Base-by-base conservation (phyloP, 92 coral and sea anemone genomes). In the Palythoa caribaeorum region DNA sequence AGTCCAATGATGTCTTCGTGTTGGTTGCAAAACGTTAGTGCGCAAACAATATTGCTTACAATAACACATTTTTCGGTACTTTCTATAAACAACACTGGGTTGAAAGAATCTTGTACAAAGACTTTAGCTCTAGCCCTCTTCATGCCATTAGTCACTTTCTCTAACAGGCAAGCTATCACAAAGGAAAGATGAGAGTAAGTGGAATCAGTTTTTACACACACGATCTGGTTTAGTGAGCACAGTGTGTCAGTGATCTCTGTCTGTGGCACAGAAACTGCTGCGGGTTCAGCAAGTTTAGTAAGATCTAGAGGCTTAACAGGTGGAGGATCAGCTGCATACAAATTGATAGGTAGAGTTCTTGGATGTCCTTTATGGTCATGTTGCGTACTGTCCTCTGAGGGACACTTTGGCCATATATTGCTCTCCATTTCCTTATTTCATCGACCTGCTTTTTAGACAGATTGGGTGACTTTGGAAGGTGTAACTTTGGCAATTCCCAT, bases 101-200 rank as follows among this genome's bases (percentile, higher is more conserved):
- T 90, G 87, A 87, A 92, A 83, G 95, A 78, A 92, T 92, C 91
- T 92, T 90, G 95, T 77, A 87, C 38, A 78, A 87, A 87, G 90
- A 86, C 90, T 78, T 65, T 28, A 28, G 28, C 28, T 28, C 28
- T 28, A 28, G 28, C 28, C 28, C 28, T 28, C 28, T 28, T 28
- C 91, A 83, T 91, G 85, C 79, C 89, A 77, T 60, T 90, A 90
- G 65, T 74, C 91, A 87, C 93, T 83, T 87, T 53, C 83, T 90
- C 93, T 91, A 87, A 88, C 89, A 91, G 86, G 76, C 78, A 66
- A 78, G 92, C 92, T 65, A 90, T 79, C 80, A 74, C 47, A 38
- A 86, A 90, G 88, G 87, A 90, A n/a, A 28, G 28, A 28, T 28
- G 28, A 28, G 28, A 28, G 28, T 28, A 28, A 28, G 28, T 28